Base-by-base conservation (phyloP, 2,797 vertebrate genomes). In the Dromococcyx pavoninus region DNA sequence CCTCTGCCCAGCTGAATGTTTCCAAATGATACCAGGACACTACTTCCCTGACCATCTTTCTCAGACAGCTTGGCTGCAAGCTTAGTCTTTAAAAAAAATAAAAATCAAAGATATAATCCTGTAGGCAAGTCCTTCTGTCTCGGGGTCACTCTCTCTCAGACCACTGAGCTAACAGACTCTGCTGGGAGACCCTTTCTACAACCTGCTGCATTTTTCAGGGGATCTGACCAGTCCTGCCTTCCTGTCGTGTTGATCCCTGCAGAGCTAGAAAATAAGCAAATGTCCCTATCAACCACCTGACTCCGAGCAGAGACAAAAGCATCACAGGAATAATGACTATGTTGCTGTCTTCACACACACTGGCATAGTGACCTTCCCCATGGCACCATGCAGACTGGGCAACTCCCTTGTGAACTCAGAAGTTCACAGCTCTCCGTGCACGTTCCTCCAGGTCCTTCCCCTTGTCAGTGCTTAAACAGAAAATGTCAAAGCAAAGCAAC, bases 351-450 rank as follows among this genome's bases (percentile, higher is more conserved):
- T 37, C 1, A 1, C 43, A 27, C 10, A 5, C n/a, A 33, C 17
- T 2, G 1, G 44, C 44, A 65, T 33, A 24, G 51, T 3, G 30
- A 53, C 11, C 33, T 53, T 46, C 30, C n/a, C 65, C 22, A 32
- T 0, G 0, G 64, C 70, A 51, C 50, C 0, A 3, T 1, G 0
- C 24, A 51, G 25, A 35, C 28, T 0, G 0, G 24, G 60, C 35
- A 83, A 44, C 28, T 82, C 64, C 53, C 32, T 2, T 0, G 56
- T 1, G 1, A 56, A 56, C 44, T 60, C 51, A 21, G 70, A 24
- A 46, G 33, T 41, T 37, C 4, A 0, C 44, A 76, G 44, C 13
- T 37, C 27, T 54, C 33, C 27, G 22, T 18, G 32, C 15, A 25
- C 3, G 0, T n/a, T 71, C 41, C 28, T 69, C 32, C 32, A 27